A percentile compares a stretch with the other conserved stretches of the same genome.
These are phyloP conservation scores for Intellagama lesueurii DNA, from an alignment of 2,797 vertebrate species.

Conservation along the genomic window DNA sequence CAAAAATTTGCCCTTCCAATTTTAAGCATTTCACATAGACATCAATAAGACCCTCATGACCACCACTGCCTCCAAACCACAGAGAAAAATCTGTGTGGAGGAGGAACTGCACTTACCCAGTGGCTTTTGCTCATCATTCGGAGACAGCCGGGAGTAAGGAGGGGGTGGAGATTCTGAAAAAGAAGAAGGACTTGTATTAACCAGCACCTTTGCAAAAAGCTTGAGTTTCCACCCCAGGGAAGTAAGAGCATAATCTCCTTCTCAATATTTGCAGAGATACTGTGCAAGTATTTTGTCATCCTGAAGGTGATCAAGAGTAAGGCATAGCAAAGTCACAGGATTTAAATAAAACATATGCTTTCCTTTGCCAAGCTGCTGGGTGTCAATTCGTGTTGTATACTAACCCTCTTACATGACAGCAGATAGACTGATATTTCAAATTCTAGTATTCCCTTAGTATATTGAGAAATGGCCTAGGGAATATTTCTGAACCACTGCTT, in stretches of 20 bases:
- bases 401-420: background rate
- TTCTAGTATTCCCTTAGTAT: background rate
- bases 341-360: background rate
- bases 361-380: background rate
- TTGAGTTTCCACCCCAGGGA: fast-evolving
- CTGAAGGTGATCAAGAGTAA: background rate
- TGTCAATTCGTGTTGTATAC: background rate
- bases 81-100: conserved; percentile 51
- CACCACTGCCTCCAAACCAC: conserved; percentile 9
- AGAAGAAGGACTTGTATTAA: conserved; percentile 74
- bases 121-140: conserved; percentile 93
- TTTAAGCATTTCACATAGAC: background rate
- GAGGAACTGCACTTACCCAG: conserved; percentile 85
- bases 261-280: background rate
- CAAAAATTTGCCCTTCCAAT: background rate
- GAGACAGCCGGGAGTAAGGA: conserved; percentile 95
- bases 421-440: background rate
- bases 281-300: too few species aligned
- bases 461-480: background rate
- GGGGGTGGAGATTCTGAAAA: conserved; percentile 97
- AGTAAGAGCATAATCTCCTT: background rate
- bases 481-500: background rate
- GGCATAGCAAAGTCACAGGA: background rate
- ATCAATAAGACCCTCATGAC: too few species aligned
- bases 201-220: background rate